A percentile compares a stretch with the other conserved stretches of the same genome.
Conservation (phyloP, 2,797 vertebrate species). For the Vultur gryphus region DNA sequence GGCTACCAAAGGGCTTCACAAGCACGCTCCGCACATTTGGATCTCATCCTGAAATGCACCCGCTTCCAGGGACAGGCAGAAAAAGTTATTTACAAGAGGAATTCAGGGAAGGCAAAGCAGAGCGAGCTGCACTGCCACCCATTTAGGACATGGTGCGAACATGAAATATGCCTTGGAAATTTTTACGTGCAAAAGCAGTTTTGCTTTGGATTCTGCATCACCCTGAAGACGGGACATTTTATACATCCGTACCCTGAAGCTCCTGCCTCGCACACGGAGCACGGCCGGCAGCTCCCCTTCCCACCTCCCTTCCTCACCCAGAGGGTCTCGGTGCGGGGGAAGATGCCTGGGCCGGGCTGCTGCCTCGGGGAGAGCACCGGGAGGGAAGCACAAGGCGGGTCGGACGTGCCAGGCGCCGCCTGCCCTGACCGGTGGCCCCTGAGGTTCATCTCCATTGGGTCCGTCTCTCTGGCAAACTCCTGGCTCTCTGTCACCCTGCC, state of each 20-base stretch:
- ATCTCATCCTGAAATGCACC: not conserved
- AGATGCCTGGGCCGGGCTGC: not conserved
- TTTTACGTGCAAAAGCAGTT: not conserved
- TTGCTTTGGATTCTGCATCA: not conserved
- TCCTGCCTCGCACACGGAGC: fast-evolving
- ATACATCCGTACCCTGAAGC: not conserved
- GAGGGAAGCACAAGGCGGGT: not conserved
- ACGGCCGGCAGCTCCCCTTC: not conserved
- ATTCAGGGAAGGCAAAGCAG: not conserved
- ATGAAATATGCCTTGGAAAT: not conserved
- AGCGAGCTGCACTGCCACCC: not conserved
- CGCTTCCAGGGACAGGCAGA: not conserved
- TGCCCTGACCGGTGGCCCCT: not conserved
- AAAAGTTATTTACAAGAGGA: not conserved
- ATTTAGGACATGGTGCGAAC: fast-evolving
- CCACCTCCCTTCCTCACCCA: not conserved
- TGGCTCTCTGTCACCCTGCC: slow-evolving; percentile 66
- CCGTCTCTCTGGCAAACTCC: slow-evolving; percentile 44
- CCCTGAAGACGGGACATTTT: not conserved
- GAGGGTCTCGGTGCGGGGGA: fast-evolving
- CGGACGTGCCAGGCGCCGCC: not conserved
- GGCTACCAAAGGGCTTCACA: not conserved
- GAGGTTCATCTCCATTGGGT: slow-evolving; percentile 37
- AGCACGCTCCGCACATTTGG: not conserved
- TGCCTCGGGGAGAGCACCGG: fast-evolving